Conservation (phyloP, 35 echinoderm and acorn worm genomes). For the Stichopus chloronotus region DNA sequence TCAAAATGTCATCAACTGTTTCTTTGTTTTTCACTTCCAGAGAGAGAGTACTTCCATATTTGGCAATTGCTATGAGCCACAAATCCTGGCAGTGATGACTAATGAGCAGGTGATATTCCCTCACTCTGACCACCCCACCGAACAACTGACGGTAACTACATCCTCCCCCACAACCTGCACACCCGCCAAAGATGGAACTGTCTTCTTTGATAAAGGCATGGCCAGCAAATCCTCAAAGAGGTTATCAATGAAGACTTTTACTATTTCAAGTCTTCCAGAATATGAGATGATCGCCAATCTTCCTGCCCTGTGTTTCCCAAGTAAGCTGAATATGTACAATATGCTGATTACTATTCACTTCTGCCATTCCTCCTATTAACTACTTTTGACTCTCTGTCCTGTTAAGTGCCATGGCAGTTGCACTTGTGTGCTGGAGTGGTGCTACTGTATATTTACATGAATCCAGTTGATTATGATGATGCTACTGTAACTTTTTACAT, state of each 20-base stretch:
- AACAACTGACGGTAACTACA: conserved; percentile 26
- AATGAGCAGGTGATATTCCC: conserved; percentile 79
- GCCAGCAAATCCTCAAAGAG: conserved; percentile 46
- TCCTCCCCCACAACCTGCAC: conserved; percentile 37
- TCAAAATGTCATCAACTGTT: no score
- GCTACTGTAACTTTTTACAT: no score
- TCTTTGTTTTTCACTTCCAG: not conserved
- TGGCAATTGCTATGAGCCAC: conserved; percentile 64
- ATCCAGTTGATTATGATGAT: no score
- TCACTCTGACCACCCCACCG: conserved; percentile 39
- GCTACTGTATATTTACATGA: no score
- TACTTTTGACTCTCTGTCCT: no score
- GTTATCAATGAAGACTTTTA: conserved; percentile 71
- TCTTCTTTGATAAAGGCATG: not conserved
- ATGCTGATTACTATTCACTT: not conserved
- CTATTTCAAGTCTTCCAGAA: conserved; percentile 67
- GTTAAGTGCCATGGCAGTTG: no score
- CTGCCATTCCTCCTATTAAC: no score
- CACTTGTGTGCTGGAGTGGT: no score
- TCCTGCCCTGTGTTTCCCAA: conserved; percentile 87
- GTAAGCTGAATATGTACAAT: conserved; percentile 56
- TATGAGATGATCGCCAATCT: conserved; percentile 91
- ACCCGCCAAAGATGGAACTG: not conserved
- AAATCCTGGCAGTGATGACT: conserved; percentile 83
- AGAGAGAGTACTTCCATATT: conserved; percentile 65